Evolutionary conservation across 1,140 invertebrate genomes (phyloP), one percentile per base, ranked within the genome.

Genomic region (Helicoverpa armigera): DNA sequence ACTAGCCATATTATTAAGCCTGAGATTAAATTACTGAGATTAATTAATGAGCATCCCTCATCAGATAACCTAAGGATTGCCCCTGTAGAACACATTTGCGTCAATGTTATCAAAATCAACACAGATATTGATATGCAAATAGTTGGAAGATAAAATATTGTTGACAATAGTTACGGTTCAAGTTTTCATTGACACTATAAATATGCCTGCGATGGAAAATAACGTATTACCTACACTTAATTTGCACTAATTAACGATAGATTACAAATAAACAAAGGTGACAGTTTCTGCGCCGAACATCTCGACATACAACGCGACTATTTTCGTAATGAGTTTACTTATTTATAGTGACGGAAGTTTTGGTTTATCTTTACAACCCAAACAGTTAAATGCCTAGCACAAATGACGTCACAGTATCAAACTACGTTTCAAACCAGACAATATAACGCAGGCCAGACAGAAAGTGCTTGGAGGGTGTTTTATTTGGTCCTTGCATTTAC

Each of bases 111-210:
- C 70, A 82, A 84, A 82, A 81, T 76, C 67, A 84, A 79, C 53
- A 78, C 31, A 58, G 58, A 72, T 53, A 65, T 51, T 77, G 74
- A 82, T 73, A 78, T 67, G 51, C 29, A 74, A 73, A 73, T 53
- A 48, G 29, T 56, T 73, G 13, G 54, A 50, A 63, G 85, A 91
- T 87, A 88, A 86, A 86, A 85, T 83, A 60, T 86, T 89, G 85
- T 87, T 89, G 86, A 91, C 75, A 65, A 65, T 76, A 70, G 69
- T 82, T 23, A 81, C 12, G 75, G 90, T 88, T 91, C 87, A 91
- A 86, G 88, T 87, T 90, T 85, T 85, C 85, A 87, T 90, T 91
- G 88, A 91, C 88, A 89, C 82, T 86, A 82, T 79, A 61, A 29
- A 81, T 83, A 87, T 88, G 86, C 50, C 5, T 73, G 50, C 35